Evolutionary conservation across 2,888 invertebrate genomes (phyloP), one percentile per base, ranked within the genome.

Genomic region (Octonoba sinensis): DNA sequence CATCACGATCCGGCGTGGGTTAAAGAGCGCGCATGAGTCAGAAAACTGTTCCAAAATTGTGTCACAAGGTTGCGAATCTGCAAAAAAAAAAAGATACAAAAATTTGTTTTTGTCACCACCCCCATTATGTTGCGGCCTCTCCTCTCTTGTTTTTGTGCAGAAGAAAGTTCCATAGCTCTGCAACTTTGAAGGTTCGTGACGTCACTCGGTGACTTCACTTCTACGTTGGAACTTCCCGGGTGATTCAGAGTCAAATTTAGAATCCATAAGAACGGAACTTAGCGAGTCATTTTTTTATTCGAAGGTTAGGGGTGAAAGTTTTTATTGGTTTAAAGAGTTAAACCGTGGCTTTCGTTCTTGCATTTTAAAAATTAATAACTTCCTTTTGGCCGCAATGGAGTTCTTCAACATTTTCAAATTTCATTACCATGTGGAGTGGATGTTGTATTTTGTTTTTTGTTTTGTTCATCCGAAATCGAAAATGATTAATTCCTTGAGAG

Each of bases 181-280:
- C 36, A 11, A 36, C 36, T 36, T 36, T 3, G 36, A 27, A 27
- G 27, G 27, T 3, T 27, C 27, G 54, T 78, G 77, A 78, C 71
- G 71, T 78, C 70, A 71, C 36, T 3, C 11, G 49, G 27, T 71
- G 71, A 71, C 65, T 64, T 57, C 56, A 57, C 49, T 56, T 56
- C 57, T 36, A 24, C 51, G n/a, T 49, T 8, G 59, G 62, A 27
- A 59, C 65, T 74, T 74, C 71, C 77, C 67, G 77, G 18, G 46
- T 78, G 69, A 70, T 56, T 77, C 77, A 77, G 60, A 76, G 22
- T 49, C 60, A 60, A 27, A 76, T 60, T 76, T 76, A 69, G 75
- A 66, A 75, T 3, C 16, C 47, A 36, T 36, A 36, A 6, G 4
- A 6, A 36, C 36, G 36, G 36, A 36, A 36, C 36, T 36, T 36